Evolutionary conservation across 2,113 vertebrate genomes (phyloP).

Genomic region (Oxyura jamaicensis): DNA sequence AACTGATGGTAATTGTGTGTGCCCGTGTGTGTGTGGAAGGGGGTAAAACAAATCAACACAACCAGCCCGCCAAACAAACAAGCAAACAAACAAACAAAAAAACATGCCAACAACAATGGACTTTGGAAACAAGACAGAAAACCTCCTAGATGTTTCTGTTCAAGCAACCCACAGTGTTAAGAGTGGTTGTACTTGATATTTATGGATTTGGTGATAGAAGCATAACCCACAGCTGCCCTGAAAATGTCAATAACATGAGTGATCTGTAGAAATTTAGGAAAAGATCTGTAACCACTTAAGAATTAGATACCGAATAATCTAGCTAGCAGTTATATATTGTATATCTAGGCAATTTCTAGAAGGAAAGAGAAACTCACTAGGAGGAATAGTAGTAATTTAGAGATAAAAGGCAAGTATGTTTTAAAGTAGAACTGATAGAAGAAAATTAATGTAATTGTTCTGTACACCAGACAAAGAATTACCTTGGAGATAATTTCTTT

Average conservation of each 20-base stretch:
- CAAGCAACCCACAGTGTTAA: not conserved
- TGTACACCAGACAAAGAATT: not conserved
- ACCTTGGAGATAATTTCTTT: not conserved
- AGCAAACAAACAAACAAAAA: not conserved
- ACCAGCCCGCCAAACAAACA: not conserved
- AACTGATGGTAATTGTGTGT: not conserved
- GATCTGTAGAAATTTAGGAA: not conserved
- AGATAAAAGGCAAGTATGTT: not conserved
- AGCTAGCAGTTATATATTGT: not conserved
- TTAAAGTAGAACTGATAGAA: not conserved
- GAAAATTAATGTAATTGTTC: not conserved
- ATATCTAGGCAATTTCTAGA: not conserved
- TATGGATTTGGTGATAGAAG: not conserved
- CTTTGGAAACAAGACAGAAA: not conserved
- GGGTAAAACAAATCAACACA: not conserved
- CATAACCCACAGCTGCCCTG: not conserved
- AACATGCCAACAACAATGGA: rapidly evolving
- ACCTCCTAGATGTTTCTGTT: no score
- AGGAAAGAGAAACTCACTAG: not conserved
- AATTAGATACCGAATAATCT: not conserved
- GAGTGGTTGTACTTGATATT: not conserved
- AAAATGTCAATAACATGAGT: not conserved
- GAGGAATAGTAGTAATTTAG: not conserved
- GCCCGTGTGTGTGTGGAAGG: no score
- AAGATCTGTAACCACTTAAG: not conserved